Evolutionary conservation across 2,797 vertebrate species (phyloP).

Genomic region (Odontamblyopus rebecca): DNA sequence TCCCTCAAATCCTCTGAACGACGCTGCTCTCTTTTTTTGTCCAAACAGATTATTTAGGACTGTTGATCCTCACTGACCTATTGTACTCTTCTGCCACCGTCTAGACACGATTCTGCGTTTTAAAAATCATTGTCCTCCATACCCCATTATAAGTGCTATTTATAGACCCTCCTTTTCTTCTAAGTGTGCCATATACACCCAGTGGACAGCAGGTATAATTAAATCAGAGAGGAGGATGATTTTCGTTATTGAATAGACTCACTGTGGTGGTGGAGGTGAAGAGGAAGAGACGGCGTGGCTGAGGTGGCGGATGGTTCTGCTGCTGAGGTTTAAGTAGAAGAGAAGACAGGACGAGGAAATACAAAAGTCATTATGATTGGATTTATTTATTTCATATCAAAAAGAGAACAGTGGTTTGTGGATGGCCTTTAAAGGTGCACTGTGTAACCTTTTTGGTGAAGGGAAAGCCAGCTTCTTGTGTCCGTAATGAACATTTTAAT

Average conservation of each 20-base stretch:
- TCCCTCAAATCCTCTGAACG: conserved; percentile 9
- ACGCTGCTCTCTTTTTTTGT: conserved; percentile 4
- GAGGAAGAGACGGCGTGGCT: neutral
- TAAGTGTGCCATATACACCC: neutral
- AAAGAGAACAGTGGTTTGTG: neutral
- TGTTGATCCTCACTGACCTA: conserved; percentile 15
- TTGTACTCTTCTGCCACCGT: neutral
- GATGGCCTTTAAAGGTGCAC: neutral
- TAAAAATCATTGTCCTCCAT: neutral
- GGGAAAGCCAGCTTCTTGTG: neutral
- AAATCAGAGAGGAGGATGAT: neutral
- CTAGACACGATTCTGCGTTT: neutral
- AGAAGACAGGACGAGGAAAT: neutral
- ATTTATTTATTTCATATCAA: neutral
- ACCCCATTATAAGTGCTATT: neutral
- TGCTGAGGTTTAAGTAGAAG: neutral
- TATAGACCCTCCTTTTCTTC: neutral
- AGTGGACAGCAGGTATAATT: neutral
- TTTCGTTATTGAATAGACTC: neutral
- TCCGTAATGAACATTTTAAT: neutral
- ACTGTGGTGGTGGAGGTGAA: neutral
- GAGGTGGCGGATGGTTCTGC: neutral
- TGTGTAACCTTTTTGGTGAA: no score
- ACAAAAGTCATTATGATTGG: neutral
- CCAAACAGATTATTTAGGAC: conserved; percentile 25